Evolutionary conservation across 2,888 invertebrate species (phyloP), one percentile per base, ranked within the genome.

Genomic region (Sicus ferrugineus): DNA sequence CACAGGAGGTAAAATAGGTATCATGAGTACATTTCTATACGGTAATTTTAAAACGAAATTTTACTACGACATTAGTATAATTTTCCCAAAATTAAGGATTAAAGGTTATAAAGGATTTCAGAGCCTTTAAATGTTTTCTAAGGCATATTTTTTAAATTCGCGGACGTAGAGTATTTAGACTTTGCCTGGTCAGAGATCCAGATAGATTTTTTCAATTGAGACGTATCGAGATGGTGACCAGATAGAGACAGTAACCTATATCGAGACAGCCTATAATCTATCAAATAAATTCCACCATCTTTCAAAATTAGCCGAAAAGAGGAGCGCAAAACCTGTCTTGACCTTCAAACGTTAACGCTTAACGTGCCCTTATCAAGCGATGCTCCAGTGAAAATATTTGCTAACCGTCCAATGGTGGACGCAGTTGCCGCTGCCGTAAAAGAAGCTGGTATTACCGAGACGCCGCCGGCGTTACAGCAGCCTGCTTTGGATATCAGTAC

Each of bases 321-420:
- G 71, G 90, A 93, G 73, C 88, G 96, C 48, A 88, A 90, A 67
- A 93, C 93, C 46, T 95, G 94, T 80, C 92, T 95, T 82, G 98
- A 99, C 87, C 88, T 98, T 76, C 98, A 98, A 87, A 95, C 94
- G 58, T 91, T 93, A 77, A 93, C 93, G 0, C 89, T 97, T 73
- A 94, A 94, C 83, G 90, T 91, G 81, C 94, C 94, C 4, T 89
- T 87, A 77, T 88, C 88, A 68, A 82, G 73, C 14, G 89, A 87
- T 75, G 88, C 88, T 64, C 83, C 87, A 21, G 73, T 72, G 26
- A 74, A 77, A 31, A 79, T 80, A 19, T 71, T 77, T 48, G 64
- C 79, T 69, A 78, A 79, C 73, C 80, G 86, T 73, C 77, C 82
- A 58, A 72, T 77, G 46, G 73, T 77, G 19, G 77, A 78, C 48